phyloP scores from a whole-genome alignment of 2,888 invertebrate genomes.

The Neoaliturus tenellus region DNA sequence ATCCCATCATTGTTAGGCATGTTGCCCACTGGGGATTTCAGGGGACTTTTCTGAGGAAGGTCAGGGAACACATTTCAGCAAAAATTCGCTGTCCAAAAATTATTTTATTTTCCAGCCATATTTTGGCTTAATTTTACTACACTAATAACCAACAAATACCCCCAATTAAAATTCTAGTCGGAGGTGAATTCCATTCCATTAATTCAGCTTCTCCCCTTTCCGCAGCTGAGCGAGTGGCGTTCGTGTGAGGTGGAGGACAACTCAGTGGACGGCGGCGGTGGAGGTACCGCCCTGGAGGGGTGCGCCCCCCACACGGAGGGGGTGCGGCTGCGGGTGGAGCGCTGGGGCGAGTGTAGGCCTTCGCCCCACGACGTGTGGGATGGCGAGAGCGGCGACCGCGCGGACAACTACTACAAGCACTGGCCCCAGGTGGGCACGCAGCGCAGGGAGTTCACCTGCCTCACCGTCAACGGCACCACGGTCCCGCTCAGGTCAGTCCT shows the following conservation, averaged over 20 bases:
- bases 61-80: no score
- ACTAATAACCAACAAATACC: no score
- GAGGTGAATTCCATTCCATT: no score
- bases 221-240: slow-evolving; percentile 69
- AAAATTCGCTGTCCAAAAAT: no score
- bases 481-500: slow-evolving; percentile 61
- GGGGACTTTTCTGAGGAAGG: no score
- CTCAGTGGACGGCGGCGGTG: slow-evolving; percentile 65
- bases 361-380: slow-evolving; percentile 61
- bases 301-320: slow-evolving; percentile 56
- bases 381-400: slow-evolving; percentile 62
- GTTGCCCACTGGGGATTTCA: no score
- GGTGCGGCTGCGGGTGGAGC: slow-evolving; percentile 66
- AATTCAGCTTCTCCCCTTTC: no score
- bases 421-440: slow-evolving; percentile 68
- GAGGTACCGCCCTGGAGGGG: slow-evolving; percentile 63
- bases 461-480: slow-evolving; percentile 64
- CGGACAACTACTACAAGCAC: slow-evolving; percentile 68
- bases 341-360: slow-evolving; percentile 66
- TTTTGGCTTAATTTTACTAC: no score
- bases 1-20: no score
- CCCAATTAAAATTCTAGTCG: no score
- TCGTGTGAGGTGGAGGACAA: slow-evolving; percentile 67
- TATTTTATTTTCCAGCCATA: no score
- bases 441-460: slow-evolving; percentile 66